phyloP scores from a whole-genome alignment of 2,888 invertebrate species.

The Dicyrtoma fusca region DNA sequence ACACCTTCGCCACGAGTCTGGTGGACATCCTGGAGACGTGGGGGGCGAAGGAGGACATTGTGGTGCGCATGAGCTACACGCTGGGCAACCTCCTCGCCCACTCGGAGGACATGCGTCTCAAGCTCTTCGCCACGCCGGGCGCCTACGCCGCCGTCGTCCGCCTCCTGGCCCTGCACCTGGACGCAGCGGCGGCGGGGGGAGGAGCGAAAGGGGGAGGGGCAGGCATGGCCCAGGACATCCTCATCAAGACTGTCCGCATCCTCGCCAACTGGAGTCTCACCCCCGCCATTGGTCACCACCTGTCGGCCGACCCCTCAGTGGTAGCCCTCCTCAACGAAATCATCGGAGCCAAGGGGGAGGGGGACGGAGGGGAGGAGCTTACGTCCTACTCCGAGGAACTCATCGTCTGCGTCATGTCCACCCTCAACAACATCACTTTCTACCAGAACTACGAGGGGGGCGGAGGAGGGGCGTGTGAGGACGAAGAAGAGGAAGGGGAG shows the following conservation, averaged over 20 bases:
- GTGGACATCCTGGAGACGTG: conserved; percentile 50
- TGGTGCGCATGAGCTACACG: conserved; percentile 53
- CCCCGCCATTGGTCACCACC: conserved; percentile 50
- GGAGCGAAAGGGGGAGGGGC: no score
- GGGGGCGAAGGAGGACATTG: conserved; percentile 53
- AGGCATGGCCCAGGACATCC: conserved; percentile 43
- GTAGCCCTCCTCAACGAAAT: conserved; percentile 48
- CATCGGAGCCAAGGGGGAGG: conserved; percentile 23
- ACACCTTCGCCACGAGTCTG: conserved; percentile 43
- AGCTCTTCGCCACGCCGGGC: background rate
- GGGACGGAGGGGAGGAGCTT: conserved; percentile 16
- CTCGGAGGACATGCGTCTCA: conserved; percentile 51
- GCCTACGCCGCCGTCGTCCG: conserved; percentile 43
- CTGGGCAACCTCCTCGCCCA: conserved; percentile 54
- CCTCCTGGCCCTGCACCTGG: conserved; percentile 44
- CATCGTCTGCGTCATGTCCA: conserved; percentile 51
- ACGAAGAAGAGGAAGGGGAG: no score
- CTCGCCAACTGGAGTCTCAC: conserved; percentile 55
- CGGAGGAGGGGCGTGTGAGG: conserved; percentile 41
- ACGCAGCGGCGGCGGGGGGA: no score
- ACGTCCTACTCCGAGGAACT: conserved; percentile 48
- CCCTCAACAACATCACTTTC: conserved; percentile 54
- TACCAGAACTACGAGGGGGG: conserved; percentile 49
- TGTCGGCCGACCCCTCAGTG: conserved; percentile 49
- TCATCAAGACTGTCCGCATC: conserved; percentile 51